Conservation (phyloP, 1,140 invertebrate species). For the Diorhabda elongata region DNA sequence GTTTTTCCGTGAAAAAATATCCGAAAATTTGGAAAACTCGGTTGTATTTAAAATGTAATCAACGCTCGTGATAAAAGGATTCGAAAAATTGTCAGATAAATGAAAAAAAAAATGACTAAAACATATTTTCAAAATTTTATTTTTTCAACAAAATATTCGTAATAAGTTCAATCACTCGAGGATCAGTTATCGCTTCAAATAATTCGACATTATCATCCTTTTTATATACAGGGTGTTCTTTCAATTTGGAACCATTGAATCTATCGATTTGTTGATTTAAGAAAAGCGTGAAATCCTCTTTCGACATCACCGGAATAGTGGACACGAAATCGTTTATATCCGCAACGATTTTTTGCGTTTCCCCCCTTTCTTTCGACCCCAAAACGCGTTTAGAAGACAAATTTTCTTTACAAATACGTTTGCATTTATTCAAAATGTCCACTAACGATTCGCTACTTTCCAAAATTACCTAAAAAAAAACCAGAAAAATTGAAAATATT, state of each 20-base stretch:
- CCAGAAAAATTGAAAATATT: conserved; percentile 1
- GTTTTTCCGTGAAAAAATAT: too few relatives aligned
- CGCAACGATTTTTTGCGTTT: not conserved
- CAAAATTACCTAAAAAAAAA: conserved; percentile 20
- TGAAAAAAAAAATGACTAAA: too few relatives aligned
- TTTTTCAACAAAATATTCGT: conserved; percentile 4
- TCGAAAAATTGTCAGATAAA: too few relatives aligned
- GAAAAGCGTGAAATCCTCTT: conserved; percentile 23
- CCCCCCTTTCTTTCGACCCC: not conserved
- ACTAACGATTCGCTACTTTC: conserved; percentile 3
- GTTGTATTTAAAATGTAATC: too few relatives aligned
- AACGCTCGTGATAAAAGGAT: too few relatives aligned
- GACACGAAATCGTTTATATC: conserved; percentile 13
- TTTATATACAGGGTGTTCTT: conserved; percentile 7
- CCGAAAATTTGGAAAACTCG: too few relatives aligned
- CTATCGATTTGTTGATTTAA: conserved; percentile 24
- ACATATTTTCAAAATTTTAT: not conserved
- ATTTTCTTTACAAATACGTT: not conserved
- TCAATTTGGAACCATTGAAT: conserved; percentile 11
- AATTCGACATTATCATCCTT: conserved; percentile 20
- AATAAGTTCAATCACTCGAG: conserved; percentile 29
- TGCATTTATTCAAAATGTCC: conserved; percentile 3
- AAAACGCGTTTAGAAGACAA: not conserved
- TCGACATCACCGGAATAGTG: conserved; percentile 15
- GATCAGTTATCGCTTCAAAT: conserved; percentile 27